A percentile compares a stretch with the other conserved stretches of the same genome.
Conservation (phyloP, 2,888 invertebrate species). For the Silvanus unidentatus region DNA sequence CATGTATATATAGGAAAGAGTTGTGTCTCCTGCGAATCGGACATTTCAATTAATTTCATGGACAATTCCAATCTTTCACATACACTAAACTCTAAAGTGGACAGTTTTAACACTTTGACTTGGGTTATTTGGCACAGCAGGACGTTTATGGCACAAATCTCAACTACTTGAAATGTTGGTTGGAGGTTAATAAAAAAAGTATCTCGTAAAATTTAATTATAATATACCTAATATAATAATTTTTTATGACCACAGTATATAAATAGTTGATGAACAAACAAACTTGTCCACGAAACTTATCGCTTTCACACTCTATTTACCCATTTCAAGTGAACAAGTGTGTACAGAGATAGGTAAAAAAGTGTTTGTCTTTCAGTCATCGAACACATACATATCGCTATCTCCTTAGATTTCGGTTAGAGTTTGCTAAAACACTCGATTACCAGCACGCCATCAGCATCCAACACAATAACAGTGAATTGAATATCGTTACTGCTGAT, state of each 20-base stretch:
- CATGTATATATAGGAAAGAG: too few species aligned
- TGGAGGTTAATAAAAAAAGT: too few species aligned
- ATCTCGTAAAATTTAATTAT: too few species aligned
- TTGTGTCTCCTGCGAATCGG: slow-evolving; percentile 13
- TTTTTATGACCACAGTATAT: too few species aligned
- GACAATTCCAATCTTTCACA: slow-evolving; percentile 23
- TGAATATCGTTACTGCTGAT: slow-evolving; percentile 26
- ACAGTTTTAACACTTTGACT: slow-evolving; percentile 21
- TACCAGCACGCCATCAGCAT: background rate
- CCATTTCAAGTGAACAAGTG: too few species aligned
- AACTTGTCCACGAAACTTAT: too few species aligned
- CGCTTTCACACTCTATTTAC: too few species aligned
- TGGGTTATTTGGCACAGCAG: too few species aligned
- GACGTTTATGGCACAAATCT: slow-evolving; percentile 19
- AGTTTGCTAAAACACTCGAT: slow-evolving; percentile 24
- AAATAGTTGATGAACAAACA: too few species aligned
- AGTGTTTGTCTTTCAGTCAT: slow-evolving; percentile 12
- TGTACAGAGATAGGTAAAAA: background rate
- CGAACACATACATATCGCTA: slow-evolving; percentile 15
- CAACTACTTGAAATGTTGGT: too few species aligned
- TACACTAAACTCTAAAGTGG: slow-evolving; percentile 18
- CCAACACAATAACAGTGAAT: slow-evolving; percentile 7
- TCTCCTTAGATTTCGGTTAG: slow-evolving; percentile 6
- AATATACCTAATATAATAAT: too few species aligned
- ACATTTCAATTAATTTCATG: slow-evolving; percentile 19